Evolutionary conservation across 2,113 vertebrate species (phyloP), one percentile per base, ranked within the genome.

Genomic region (Camelus bactrianus): DNA sequence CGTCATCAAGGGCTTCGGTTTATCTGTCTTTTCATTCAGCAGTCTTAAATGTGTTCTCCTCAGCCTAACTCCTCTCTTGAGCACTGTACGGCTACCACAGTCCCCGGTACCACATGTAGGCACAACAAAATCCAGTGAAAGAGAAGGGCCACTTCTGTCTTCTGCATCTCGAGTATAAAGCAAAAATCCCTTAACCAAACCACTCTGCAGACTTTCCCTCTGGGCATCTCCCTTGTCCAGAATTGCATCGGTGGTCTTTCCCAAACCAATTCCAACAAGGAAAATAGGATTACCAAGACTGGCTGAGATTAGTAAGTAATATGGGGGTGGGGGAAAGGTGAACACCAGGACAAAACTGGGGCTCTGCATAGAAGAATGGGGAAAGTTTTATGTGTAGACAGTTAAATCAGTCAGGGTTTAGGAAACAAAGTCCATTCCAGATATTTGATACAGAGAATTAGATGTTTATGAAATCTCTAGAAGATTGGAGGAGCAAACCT

Each of bases 281-380:
- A 38, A 46, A 24, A 52, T 30, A 16, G 32, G 20, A 54, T 67
- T 48, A 13, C 65, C 28, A 67, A 10, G 70, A 30, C 24, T n/a
- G 26, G 84, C 32, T 93, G 24, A 35, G 56, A 32, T 84, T 20
- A 17, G 6, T 80, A 89, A 52, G 14, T 56, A 65, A 26, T 10
- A 20, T 16, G 0, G 1, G 46, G 38, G 0, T 1, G 46, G 32
- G 10, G 56, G 2, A 22, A 48, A 72, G 10, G 5, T 14, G 22
- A 56, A 58, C 22, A 20, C 6, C n/a, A 60, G 70, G 64, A 85
- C n/a, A 67, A 62, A 80, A 67, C 9, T 42, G 4, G 22, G 14
- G 1, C 1, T 76, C 32, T 72, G 30, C 35, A 26, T 7, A 42
- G 48, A 67, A 30, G 17, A 35, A 56, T 20, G 79, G 26, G 58